Evolutionary conservation across 2,888 invertebrate genomes (phyloP).

Genomic region (Hydrotaea diabolus): DNA sequence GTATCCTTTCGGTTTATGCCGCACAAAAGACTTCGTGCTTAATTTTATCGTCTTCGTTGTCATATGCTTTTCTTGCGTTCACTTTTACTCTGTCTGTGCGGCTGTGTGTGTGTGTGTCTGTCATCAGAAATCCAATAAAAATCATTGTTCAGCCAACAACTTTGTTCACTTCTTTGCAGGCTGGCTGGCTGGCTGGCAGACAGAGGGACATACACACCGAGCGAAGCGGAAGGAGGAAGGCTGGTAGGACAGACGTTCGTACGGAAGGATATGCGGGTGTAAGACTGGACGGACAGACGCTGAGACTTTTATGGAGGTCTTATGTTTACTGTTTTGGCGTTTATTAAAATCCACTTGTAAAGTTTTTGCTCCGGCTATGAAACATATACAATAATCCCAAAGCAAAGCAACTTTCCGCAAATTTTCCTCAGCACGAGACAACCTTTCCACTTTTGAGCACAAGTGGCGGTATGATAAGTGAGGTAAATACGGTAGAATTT

Average conservation of each 20-base stretch:
- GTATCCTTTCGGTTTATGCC: not conserved
- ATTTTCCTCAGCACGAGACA: not conserved
- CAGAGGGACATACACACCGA: conserved; percentile 13
- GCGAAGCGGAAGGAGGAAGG: not conserved
- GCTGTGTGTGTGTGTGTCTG: conserved; percentile 12
- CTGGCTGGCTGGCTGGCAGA: conserved; percentile 25
- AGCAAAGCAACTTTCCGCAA: conserved; percentile 14
- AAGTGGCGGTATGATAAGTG: not conserved
- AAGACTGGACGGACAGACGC: not conserved
- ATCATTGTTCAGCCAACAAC: conserved; percentile 36
- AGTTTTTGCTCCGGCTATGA: conserved; percentile 48
- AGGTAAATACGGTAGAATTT: not conserved
- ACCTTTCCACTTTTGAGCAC: not conserved
- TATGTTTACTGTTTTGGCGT: conserved; percentile 66
- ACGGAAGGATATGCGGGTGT: not conserved
- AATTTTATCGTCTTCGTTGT: not conserved
- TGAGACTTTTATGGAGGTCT: not conserved
- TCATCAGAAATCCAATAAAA: conserved; percentile 40
- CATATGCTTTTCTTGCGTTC: not conserved
- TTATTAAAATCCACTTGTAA: conserved; percentile 70
- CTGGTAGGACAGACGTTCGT: not conserved
- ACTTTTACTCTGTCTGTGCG: too few species aligned
- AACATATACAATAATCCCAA: conserved; percentile 44
- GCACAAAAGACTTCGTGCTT: not conserved
- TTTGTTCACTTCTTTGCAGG: conserved; percentile 63